These are phyloP conservation scores for Chloroclysta siterata DNA, from an alignment of 2,888 invertebrate species.

Conservation along the genomic window DNA sequence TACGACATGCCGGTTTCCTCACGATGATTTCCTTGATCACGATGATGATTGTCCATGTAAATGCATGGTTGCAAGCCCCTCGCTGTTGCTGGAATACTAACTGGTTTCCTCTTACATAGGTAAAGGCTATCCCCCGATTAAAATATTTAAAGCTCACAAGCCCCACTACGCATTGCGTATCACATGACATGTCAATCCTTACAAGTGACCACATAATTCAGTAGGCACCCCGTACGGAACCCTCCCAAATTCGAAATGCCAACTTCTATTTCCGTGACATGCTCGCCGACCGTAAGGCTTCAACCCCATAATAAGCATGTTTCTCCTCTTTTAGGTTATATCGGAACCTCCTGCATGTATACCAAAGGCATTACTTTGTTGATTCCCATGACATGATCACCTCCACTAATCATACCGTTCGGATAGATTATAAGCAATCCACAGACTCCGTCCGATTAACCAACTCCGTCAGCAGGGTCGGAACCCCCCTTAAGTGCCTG, in stretches of 20 bases:
- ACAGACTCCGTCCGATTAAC: too few species aligned
- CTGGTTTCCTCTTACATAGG: neutral
- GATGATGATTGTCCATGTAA: too few species aligned
- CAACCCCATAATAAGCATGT: neutral
- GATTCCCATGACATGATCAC: too few species aligned
- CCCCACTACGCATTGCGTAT: conserved; percentile 29
- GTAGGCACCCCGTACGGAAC: conserved; percentile 26
- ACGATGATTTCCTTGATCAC: too few species aligned
- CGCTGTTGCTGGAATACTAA: neutral
- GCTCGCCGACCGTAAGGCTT: conserved; percentile 35
- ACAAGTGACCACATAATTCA: conserved; percentile 39
- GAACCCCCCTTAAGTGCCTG: too few species aligned
- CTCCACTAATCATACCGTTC: too few species aligned
- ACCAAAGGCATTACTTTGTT: too few species aligned
- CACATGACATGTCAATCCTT: conserved; percentile 41
- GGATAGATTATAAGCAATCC: too few species aligned
- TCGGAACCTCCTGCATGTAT: too few species aligned
- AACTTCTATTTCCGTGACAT: conserved; percentile 46
- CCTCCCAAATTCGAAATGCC: conserved; percentile 36
- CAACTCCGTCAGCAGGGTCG: too few species aligned
- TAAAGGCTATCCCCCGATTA: conserved; percentile 14
- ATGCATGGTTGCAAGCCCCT: neutral
- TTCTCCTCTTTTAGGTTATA: too few species aligned
- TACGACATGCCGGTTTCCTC: too few species aligned
- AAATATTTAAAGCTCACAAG: conserved; percentile 37